Evolutionary conservation across 1,140 invertebrate species (phyloP).

Genomic region (Drosophila rufa): DNA sequence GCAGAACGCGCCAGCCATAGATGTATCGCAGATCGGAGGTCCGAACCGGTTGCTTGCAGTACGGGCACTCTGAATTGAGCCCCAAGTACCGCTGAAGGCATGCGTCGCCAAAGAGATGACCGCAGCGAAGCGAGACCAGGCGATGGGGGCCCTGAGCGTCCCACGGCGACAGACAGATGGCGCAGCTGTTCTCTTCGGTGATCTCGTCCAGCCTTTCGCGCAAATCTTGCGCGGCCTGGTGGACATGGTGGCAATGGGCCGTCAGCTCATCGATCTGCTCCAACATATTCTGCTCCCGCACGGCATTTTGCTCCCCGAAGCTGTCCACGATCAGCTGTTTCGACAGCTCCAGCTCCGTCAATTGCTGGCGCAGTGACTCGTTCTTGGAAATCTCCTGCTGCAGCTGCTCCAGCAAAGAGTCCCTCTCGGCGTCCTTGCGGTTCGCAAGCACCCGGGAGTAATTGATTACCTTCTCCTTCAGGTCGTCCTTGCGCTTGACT

Average conservation of each 20-base stretch:
- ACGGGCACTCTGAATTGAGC: not conserved
- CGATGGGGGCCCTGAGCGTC: slow-evolving; percentile 5
- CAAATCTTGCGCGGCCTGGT: too few relatives aligned
- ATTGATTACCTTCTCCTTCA: not conserved
- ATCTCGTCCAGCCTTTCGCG: not conserved
- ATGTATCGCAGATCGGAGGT: not conserved
- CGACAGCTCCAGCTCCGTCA: not conserved
- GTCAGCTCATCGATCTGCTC: not conserved
- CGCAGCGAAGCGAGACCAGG: slow-evolving; percentile 14
- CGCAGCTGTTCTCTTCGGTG: not conserved
- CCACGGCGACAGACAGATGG: slow-evolving; percentile 10
- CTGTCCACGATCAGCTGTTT: not conserved
- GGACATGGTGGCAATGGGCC: not conserved
- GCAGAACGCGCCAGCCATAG: not conserved
- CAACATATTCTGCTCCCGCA: not conserved
- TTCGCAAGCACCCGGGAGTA: too few relatives aligned
- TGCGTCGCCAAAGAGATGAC: slow-evolving; percentile 16
- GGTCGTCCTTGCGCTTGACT: not conserved
- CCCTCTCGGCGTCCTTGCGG: not conserved
- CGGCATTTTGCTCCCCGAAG: not conserved
- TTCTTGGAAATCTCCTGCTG: not conserved
- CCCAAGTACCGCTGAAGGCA: not conserved
- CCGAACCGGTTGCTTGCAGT: not conserved
- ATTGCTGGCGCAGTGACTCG: not conserved
- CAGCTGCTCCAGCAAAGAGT: slow-evolving; percentile 10